Evolutionary conservation across 2,888 invertebrate species (phyloP).

Genomic region (Drosophila kanekoi): DNA sequence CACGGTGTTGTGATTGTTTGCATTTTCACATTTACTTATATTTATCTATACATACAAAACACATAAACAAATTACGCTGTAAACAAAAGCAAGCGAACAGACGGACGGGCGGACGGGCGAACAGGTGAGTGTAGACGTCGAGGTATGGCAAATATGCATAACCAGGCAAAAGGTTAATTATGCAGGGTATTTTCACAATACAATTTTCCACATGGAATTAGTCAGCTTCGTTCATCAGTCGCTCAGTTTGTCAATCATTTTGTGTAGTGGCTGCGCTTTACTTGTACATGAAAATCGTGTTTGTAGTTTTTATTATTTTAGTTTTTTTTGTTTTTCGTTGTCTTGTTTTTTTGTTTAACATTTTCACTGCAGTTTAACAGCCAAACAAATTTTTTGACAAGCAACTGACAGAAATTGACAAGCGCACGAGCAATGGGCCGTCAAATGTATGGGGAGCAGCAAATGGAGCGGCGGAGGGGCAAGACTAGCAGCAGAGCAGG

Average conservation of each 20-base stretch:
- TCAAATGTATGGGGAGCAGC: constrained; percentile 55
- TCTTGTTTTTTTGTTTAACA: constrained; percentile 44
- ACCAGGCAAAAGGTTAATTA: constrained; percentile 73
- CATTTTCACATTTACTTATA: constrained; percentile 60
- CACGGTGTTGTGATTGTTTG: constrained; percentile 69
- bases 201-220: constrained; percentile 36
- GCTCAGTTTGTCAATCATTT: constrained; percentile 70
- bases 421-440: constrained; percentile 73
- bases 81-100: constrained; percentile 59
- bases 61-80: constrained; percentile 68
- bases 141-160: constrained; percentile 55
- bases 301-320: constrained; percentile 51
- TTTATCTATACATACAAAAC: background rate
- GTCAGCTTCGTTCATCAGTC: constrained; percentile 37
- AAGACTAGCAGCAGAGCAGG: constrained; percentile 10
- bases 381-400: constrained; percentile 81
- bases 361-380: constrained; percentile 75
- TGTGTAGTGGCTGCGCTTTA: constrained; percentile 50
- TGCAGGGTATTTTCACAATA: constrained; percentile 49
- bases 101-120: constrained; percentile 1
- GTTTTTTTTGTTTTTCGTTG: constrained; percentile 8
- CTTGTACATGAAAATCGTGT: constrained; percentile 80
- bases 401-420: constrained; percentile 82
- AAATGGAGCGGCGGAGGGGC: constrained; percentile 3
- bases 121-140: constrained; percentile 24